Base-by-base conservation (phyloP, 2,888 invertebrate genomes). In the Physocephala rufipes region DNA sequence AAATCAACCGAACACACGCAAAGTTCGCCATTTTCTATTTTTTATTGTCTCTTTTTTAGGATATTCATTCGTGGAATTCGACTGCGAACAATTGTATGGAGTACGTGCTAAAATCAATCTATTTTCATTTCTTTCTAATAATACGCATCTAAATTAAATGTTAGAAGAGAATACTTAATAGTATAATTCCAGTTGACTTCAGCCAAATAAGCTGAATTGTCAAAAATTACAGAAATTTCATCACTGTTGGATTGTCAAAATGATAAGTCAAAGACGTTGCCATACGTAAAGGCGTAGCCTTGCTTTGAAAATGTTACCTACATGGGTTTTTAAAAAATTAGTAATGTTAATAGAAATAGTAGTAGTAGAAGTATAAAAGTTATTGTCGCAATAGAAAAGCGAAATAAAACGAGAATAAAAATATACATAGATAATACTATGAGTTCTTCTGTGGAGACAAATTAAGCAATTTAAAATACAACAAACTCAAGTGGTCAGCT, bases 21-120 rank as follows among this genome's bases (percentile, higher is more conserved):
- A 77, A 78, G 78, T 79, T 79, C 80, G 80, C 80, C 80, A 80
- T 80, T 79, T 80, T 80, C 78, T 79, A 79, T 77, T 78, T 79
- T 78, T 78, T 75, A 45, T 75, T 71, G 73, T 74, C 74, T 78
- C 75, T 76, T 75, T 55, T 72, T 73, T 74, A 69, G 43, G 67
- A 26, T 61, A 30, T 64, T 61, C 36, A 30, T 67, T 63, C 59
- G 59, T 47, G 21, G 24, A 67, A 26, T 55, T 7, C 9, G 64
- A n/a, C n/a, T 26, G 28, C 53, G 53, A 30, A 13, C 21, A 21
- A 19, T 7, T n/a, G 4, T 43, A 36, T n/a, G 19, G 24, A 15
- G 26, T 66, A 51, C 53, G 66, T 53, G 66, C 66, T 19, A 13
- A 28, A 36, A 13, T 1, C 5, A 21, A 66, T 36, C 36, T 53